These are phyloP conservation scores for Anaspis maculata DNA, from an alignment of 2,888 invertebrate genomes.

Conservation along the genomic window DNA sequence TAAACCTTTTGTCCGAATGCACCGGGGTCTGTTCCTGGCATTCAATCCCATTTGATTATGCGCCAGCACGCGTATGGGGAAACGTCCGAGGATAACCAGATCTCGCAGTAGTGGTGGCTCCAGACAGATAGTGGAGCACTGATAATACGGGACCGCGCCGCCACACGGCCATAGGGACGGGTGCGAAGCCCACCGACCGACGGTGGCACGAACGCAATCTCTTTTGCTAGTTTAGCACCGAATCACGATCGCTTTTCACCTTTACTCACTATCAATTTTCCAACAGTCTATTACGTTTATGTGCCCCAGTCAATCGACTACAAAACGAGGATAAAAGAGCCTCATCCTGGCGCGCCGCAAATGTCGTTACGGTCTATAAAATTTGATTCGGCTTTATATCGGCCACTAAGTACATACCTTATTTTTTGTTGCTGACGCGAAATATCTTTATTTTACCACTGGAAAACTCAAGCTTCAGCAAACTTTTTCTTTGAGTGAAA, in stretches of 20 bases:
- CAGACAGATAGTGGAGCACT: slow-evolving; percentile 13
- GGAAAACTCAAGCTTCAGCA: no score
- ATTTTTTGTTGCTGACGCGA: no score
- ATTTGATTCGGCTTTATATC: neutral
- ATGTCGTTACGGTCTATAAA: neutral
- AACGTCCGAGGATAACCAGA: slow-evolving; percentile 11
- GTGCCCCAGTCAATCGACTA: slow-evolving; percentile 31
- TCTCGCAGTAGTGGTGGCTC: slow-evolving; percentile 1
- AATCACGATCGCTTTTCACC: slow-evolving; percentile 36
- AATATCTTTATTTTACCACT: no score
- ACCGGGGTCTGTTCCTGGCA: slow-evolving; percentile 9
- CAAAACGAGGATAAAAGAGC: slow-evolving; percentile 33
- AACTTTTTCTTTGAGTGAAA: no score
- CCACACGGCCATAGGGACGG: slow-evolving; percentile 9
- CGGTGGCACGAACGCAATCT: slow-evolving; percentile 36
- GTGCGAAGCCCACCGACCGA: slow-evolving; percentile 15
- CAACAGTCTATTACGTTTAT: slow-evolving; percentile 35
- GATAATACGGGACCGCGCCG: neutral
- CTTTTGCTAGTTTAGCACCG: slow-evolving; percentile 31
- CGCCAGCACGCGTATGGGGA: slow-evolving; percentile 30
- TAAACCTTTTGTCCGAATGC: slow-evolving; percentile 17
- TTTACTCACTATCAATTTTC: slow-evolving; percentile 37
- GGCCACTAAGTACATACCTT: no score
- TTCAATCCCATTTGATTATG: slow-evolving; percentile 35
- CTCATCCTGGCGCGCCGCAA: slow-evolving; percentile 21